Conservation (phyloP, 2,888 invertebrate species). For the Cephus rjabovi region DNA sequence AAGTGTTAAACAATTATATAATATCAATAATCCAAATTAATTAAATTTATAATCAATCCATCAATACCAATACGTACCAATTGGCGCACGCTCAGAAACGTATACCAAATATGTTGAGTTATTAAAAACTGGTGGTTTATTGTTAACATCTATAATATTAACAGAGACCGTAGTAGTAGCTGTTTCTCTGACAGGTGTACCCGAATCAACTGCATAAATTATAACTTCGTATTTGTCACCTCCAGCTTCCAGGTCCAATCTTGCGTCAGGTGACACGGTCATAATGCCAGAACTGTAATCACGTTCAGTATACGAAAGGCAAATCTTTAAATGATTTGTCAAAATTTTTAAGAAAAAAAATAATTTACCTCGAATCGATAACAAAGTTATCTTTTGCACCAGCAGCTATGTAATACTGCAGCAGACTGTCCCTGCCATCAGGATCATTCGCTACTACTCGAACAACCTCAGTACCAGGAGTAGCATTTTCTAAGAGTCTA, state of each 20-base stretch:
- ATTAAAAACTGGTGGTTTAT: slow-evolving; percentile 83
- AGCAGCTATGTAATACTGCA: slow-evolving; percentile 78
- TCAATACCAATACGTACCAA: slow-evolving; percentile 59
- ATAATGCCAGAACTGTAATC: slow-evolving; percentile 74
- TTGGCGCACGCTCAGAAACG: slow-evolving; percentile 76
- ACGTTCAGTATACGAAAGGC: slow-evolving; percentile 3
- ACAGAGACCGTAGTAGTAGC: slow-evolving; percentile 82
- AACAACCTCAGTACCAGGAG: slow-evolving; percentile 77
- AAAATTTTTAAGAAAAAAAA: slow-evolving; percentile 9
- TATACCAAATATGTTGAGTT: slow-evolving; percentile 75
- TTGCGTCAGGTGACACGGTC: slow-evolving; percentile 79
- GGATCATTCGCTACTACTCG: slow-evolving; percentile 81
- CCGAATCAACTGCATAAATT: slow-evolving; percentile 82
- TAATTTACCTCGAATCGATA: slow-evolving; percentile 75
- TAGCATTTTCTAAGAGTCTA: slow-evolving; percentile 77
- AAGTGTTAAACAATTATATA: not conserved
- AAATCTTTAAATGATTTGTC: slow-evolving; percentile 12
- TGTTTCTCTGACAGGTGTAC: slow-evolving; percentile 80
- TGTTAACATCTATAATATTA: slow-evolving; percentile 81
- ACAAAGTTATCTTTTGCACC: slow-evolving; percentile 84
- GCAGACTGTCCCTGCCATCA: slow-evolving; percentile 78
- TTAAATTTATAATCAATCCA: not conserved
- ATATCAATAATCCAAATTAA: not conserved
- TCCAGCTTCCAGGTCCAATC: slow-evolving; percentile 77
- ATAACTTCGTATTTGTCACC: slow-evolving; percentile 78